Evolutionary conservation across 2,888 invertebrate genomes (phyloP), one percentile per base, ranked within the genome.

Genomic region (Callyntrura sp.): DNA sequence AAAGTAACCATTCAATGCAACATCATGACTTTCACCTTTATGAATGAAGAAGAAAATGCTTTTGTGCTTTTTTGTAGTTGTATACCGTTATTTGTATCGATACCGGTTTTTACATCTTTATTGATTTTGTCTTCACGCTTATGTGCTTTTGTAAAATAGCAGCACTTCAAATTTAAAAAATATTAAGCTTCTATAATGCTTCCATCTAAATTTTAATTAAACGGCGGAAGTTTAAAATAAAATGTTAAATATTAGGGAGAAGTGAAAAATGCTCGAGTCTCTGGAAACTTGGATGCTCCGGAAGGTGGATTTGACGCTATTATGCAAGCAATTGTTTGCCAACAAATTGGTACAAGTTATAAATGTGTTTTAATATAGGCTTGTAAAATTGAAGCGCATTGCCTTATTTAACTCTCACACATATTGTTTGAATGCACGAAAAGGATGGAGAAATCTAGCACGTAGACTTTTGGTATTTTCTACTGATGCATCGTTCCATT

Each of bases 221-320:
- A 35, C 12, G 62, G 12, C 0, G 0, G 55, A 35, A 48, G 5
- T 79, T n/a, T 14, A 60, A 28, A 20, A 60, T 60, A 35, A 60
- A 57, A 20, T 79, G 48, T n/a, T 43, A 45, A 76, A 57, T 70
- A 62, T 28, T 65, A 97, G 97, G 95, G 95, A 94, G 96, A 97
- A 94, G 98, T 98, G 82, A 96, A 96, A 87, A 95, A 96, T 91
- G 97, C 99, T 0, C 96, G 97, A 88, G 98, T 99, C 25, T 99
- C 99, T 5, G 99, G 99, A 91, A 99, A 99, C 95, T 95, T 99
- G 94, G 99, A 99, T 95, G 98, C 98, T 0, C 99, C 99, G 0
- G 99, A 99, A 95, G 99, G 99, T 85, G 99, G 99, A 11, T 99
- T 99, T 95, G 99, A 99, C 95, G 99, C 99, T 35, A 98, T 99